phyloP scores from a whole-genome alignment of 2,113 vertebrate species.

The Hippocampus guttulatus region DNA sequence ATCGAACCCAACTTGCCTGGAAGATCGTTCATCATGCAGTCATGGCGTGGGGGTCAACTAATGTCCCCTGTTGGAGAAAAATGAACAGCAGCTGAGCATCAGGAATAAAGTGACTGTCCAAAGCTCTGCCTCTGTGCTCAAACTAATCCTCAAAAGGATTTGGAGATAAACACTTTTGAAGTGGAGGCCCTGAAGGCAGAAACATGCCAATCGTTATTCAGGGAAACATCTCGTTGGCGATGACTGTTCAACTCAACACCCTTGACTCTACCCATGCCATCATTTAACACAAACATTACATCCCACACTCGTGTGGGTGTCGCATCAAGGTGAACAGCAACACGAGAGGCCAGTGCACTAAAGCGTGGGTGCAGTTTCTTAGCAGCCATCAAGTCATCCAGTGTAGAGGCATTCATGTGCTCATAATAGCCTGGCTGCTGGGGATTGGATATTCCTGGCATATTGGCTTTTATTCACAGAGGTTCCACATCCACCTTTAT shows the following conservation, averaged over 20 bases:
- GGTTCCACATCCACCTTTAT: conserved; percentile 1
- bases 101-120: conserved; percentile 8
- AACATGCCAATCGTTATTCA: conserved; percentile 20
- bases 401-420: conserved; percentile 12
- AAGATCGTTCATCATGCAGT: too few species aligned
- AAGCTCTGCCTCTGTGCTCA: conserved; percentile 9
- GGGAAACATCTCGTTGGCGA: conserved; percentile 9
- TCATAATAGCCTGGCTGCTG: conserved; percentile 31
- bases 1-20: too few species aligned
- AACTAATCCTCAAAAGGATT: conserved; percentile 9
- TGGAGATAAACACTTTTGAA: conserved; percentile 15
- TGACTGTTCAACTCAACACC: conserved; percentile 27
- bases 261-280: conserved; percentile 35
- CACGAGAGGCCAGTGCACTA: conserved; percentile 1
- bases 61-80: not conserved
- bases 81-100: not conserved
- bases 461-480: conserved; percentile 6
- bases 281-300: conserved; percentile 47
- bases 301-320: conserved; percentile 39
- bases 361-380: conserved; percentile 37
- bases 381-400: conserved; percentile 22
- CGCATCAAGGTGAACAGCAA: conserved; percentile 33
- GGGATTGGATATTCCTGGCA: conserved; percentile 16
- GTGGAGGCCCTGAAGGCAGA: conserved; percentile 12
- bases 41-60: not conserved